Evolutionary conservation across 2,888 invertebrate genomes (phyloP), one percentile per base, ranked within the genome.

Genomic region (Caenorhabditis plicata): DNA sequence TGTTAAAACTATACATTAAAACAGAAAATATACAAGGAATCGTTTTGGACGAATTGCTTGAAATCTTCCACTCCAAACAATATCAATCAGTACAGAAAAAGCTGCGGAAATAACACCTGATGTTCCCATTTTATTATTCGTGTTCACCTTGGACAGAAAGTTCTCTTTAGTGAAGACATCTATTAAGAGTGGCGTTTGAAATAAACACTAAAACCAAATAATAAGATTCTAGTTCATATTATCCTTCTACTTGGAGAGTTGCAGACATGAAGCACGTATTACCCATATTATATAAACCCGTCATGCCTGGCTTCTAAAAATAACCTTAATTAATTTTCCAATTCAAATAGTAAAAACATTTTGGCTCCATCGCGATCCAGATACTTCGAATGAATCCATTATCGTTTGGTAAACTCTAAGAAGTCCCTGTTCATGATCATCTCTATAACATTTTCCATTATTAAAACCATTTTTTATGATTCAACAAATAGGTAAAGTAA

Each of bases 181-280:
- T 8, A 48, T 19, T 8, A 79, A 55, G 2, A 38, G 35, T 0
- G 73, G 73, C 4, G 78, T 78, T 43, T 79, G 71, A 42, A 80
- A 71, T 2, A 79, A 63, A 7, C 77, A 76, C 67, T 78, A 70
- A 44, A 61, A 29, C 32, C 7, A 29, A 33, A 45, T 22, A 35
- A 5, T 4, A 42, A 25, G 3, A 4, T 7, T 35, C 31, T 5
- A 23, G 17, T 48, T 42, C 43, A 19, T 22, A 8, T 17, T 39
- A 27, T n/a, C 33, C 13, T 22, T 27, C 29, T 29, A 63, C 63
- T 52, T 67, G 68, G 1, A 68, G 35, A 4, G 61, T 64, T 4
- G 69, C 66, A 3, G 61, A 64, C 64, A 69, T 66, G 74, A 84
- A 85, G 69, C 85, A 85, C 3, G 85, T 85, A 72, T 85, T 85